phyloP scores from a whole-genome alignment of 2,113 vertebrate species.

The Forbesichthys papilliferus region DNA sequence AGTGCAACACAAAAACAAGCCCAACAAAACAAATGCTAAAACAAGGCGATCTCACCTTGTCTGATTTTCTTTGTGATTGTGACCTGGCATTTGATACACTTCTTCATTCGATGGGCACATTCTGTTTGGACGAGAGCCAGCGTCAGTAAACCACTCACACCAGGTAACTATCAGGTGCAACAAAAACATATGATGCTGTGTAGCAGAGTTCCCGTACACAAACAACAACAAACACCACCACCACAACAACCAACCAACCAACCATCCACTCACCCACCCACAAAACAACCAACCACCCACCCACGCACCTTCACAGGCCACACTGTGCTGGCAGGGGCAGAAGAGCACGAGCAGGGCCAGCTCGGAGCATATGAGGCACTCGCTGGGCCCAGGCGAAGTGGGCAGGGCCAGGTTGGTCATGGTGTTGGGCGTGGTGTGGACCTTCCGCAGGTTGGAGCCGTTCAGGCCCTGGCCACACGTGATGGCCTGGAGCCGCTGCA shows the following conservation, averaged over 20 bases:
- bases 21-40: neutral
- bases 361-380: slow-evolving; percentile 98
- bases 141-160: neutral
- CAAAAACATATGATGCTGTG: too few relatives aligned
- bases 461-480: slow-evolving; percentile 71
- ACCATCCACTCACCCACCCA: neutral
- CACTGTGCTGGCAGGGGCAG: slow-evolving; percentile 94
- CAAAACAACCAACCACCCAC: neutral
- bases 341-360: slow-evolving; percentile 91
- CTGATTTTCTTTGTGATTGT: slow-evolving; percentile 93
- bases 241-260: neutral
- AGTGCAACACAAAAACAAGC: neutral
- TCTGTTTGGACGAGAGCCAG: slow-evolving; percentile 67
- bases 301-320: slow-evolving; percentile 90
- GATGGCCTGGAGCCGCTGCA: slow-evolving; percentile 80
- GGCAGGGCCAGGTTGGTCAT: slow-evolving; percentile 91
- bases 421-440: slow-evolving; percentile 90
- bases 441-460: slow-evolving; percentile 81
- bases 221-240: neutral
- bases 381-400: slow-evolving; percentile 78
- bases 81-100: slow-evolving; percentile 97
- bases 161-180: too few relatives aligned
- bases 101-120: slow-evolving; percentile 97
- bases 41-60: slow-evolving; percentile 80
- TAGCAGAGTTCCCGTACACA: neutral